Evolutionary conservation across 2,888 invertebrate genomes (phyloP), one percentile per base, ranked within the genome.

Genomic region (Ypsolopha sequella): DNA sequence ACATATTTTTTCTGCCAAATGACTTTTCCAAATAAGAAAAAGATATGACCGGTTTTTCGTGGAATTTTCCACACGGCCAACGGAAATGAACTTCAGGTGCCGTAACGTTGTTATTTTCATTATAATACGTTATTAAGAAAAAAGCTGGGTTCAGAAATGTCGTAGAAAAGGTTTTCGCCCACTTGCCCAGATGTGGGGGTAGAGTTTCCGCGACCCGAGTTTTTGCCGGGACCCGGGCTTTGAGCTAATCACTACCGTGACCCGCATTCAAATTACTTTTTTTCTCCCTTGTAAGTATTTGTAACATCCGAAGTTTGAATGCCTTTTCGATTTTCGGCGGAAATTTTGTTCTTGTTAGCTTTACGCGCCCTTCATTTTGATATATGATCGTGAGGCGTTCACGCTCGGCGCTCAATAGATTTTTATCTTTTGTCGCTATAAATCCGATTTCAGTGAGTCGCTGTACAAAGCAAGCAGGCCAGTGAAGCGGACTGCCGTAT

Each of bases 221-320:
- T 14, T 43, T 43, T 14, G 35, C 61, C 59, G 64, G 63, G 58
- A 62, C 57, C 64, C 63, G 65, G 64, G 65, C 69, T 66, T 70
- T 63, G 60, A 66, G 68, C 76, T 82, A 84, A 86, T 84, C 81
- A 80, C 79, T 70, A 62, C 63, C 68, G 65, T 69, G 76, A 69
- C 76, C 79, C 77, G 82, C 79, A 82, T 84, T 80, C 73, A 80
- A 80, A 84, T 78, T 70, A 68, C 74, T 70, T 74, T 73, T 77
- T 73, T 76, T 7, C 38, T 38, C 68, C 61, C 65, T 53, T 67
- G 64, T 68, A 72, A 73, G 70, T 74, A 66, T 72, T 69, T 62
- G 58, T 62, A 60, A 65, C 58, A 60, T 65, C 57, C 62, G 64
- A 69, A 57, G 63, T 70, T 70, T 62, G 55, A 60, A 58, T 24